These are phyloP conservation scores for Scolanthus callimorphus DNA, from an alignment of 92 coral and sea anemone species.

Conservation along the genomic window DNA sequence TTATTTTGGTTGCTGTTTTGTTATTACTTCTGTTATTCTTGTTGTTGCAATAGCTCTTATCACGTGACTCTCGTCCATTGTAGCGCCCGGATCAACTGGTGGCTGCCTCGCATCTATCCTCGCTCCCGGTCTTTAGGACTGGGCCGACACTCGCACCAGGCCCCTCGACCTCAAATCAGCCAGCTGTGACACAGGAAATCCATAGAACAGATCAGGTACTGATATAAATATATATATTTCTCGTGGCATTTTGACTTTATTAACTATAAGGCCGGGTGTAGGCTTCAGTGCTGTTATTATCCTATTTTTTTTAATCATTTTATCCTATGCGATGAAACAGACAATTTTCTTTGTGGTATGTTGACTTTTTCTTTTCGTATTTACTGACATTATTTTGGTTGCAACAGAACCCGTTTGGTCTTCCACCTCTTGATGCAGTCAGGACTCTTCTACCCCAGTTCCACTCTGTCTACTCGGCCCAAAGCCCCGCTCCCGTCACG, in stretches of 20 bases:
- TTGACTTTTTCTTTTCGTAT: no score
- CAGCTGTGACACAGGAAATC: no score
- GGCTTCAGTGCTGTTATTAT: no score
- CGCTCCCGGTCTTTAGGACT: constrained; percentile 58
- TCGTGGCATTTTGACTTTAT: no score
- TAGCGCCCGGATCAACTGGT: constrained; percentile 59
- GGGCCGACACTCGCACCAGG: constrained; percentile 17
- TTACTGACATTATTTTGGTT: not conserved
- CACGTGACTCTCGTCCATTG: not conserved
- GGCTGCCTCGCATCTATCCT: constrained; percentile 52
- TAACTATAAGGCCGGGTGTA: no score
- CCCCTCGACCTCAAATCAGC: not conserved
- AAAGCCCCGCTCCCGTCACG: constrained; percentile 30
- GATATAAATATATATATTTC: no score
- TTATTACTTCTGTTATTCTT: no score
- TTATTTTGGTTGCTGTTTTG: no score
- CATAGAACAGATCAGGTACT: no score
- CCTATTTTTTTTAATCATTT: no score
- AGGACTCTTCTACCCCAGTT: constrained; percentile 65
- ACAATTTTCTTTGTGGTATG: no score
- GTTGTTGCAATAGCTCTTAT: not conserved
- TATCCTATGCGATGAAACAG: no score
- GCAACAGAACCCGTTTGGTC: constrained; percentile 63
- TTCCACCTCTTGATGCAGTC: constrained; percentile 82
- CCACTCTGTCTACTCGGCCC: constrained; percentile 38